Percentiles rank a stretch among this genome's conserved stretches.
Conservation (phyloP, 2,797 vertebrate genomes). For the Gephyroberyx darwinii region DNA sequence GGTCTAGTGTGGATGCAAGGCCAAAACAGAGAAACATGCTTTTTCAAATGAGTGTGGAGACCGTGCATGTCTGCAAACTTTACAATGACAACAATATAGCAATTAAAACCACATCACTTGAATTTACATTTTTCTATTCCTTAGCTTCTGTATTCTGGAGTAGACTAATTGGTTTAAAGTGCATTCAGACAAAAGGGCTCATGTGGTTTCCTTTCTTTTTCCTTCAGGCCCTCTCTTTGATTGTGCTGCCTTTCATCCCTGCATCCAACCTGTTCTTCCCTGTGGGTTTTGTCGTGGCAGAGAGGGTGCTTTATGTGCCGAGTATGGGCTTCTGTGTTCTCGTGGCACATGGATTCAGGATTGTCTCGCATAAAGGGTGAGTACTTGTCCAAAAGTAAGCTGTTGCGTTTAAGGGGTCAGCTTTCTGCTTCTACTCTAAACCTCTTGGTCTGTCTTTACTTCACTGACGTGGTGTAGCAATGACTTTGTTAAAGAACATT, state of each 20-base stretch:
- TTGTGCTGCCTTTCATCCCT: conserved; percentile 94
- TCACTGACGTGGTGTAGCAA: not conserved
- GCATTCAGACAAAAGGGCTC: not conserved
- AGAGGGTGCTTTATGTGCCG: conserved; percentile 95
- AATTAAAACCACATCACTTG: no score
- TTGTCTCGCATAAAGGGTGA: conserved; percentile 89
- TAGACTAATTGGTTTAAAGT: not conserved
- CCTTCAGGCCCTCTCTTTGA: conserved; percentile 91
- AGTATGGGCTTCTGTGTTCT: conserved; percentile 99
- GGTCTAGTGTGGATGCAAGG: no score
- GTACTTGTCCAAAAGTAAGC: conserved; percentile 14
- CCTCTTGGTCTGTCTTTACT: not conserved
- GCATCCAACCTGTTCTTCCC: conserved; percentile 99
- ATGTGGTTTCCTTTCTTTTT: conserved; percentile 26
- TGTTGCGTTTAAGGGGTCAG: not conserved
- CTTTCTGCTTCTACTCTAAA: not conserved
- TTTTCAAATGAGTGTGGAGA: no score
- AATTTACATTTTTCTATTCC: no score
- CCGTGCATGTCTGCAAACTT: no score
- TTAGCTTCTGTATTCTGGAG: no score
- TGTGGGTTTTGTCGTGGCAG: conserved; percentile 97
- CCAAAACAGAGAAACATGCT: no score
- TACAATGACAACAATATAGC: no score
- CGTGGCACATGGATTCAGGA: conserved; percentile 93
- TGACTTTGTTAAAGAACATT: not conserved